phyloP scores from a whole-genome alignment of 2,888 invertebrate genomes.

The Anorthoa munda region DNA sequence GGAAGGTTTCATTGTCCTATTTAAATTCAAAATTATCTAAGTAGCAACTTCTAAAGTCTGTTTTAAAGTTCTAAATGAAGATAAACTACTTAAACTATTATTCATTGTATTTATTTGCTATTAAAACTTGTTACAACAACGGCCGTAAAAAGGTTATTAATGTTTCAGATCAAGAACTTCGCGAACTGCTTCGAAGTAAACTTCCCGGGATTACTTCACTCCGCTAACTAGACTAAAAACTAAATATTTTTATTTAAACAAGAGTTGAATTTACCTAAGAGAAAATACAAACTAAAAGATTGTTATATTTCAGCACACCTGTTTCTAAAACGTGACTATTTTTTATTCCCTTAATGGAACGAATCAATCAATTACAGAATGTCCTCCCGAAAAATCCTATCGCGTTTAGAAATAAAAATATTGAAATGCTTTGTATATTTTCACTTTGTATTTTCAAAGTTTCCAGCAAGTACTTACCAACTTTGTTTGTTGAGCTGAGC shows the following conservation, averaged over 20 bases:
- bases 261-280: conserved; percentile 17
- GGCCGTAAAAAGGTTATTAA: conserved; percentile 70
- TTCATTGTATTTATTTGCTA: conserved; percentile 50
- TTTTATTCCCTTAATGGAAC: conserved; percentile 37
- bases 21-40: conserved; percentile 15
- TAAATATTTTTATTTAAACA: conserved; percentile 54
- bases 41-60: conserved; percentile 13
- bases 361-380: conserved; percentile 52
- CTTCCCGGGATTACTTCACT: conserved; percentile 65
- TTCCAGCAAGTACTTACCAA: conserved; percentile 42
- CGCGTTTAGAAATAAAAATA: conserved; percentile 29
- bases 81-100: conserved; percentile 35
- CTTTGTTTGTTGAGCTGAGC: conserved; percentile 32
- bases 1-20: not conserved
- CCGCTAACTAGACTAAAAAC: conserved; percentile 46
- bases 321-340: conserved; percentile 32
- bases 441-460: conserved; percentile 49
- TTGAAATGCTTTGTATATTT: conserved; percentile 31
- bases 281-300: conserved; percentile 28
- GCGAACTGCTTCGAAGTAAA: conserved; percentile 63
- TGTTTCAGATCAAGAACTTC: conserved; percentile 69
- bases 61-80: conserved; percentile 31
- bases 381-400: conserved; percentile 25
- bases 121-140: conserved; percentile 59
- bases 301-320: conserved; percentile 34